phyloP scores from a whole-genome alignment of 2,113 vertebrate genomes.

The Pelecanus crispus region DNA sequence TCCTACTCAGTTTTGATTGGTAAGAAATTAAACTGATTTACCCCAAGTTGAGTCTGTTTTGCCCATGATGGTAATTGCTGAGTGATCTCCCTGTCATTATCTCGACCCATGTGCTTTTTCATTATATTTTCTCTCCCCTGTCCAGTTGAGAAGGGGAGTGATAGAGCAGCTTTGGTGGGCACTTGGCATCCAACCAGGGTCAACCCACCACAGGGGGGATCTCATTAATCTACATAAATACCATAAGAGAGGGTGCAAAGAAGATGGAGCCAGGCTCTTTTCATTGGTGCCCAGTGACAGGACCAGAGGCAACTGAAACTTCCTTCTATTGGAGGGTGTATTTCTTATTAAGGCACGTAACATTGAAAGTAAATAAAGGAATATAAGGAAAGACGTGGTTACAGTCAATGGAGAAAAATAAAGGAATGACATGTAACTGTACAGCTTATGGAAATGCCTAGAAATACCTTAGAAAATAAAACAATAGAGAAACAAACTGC shows the following conservation, averaged over 20 bases:
- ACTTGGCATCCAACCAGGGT: too few species aligned
- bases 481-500: not conserved
- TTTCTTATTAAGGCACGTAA: not conserved
- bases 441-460: not conserved
- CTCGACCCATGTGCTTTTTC: too few species aligned
- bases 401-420: not conserved
- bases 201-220: rapidly evolving
- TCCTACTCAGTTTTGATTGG: too few species aligned
- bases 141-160: too few species aligned
- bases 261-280: not conserved
- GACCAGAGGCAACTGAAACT: not conserved
- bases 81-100: too few species aligned
- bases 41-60: too few species aligned
- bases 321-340: not conserved
- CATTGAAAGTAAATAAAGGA: not conserved
- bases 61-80: too few species aligned
- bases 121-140: too few species aligned
- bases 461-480: not conserved
- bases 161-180: too few species aligned
- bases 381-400: not conserved
- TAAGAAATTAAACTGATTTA: too few species aligned
- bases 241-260: not conserved
- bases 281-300: not conserved
- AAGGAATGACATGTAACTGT: not conserved
- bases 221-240: not conserved